phyloP scores from a whole-genome alignment of 2,888 invertebrate genomes.

The Sesamia inferens region DNA sequence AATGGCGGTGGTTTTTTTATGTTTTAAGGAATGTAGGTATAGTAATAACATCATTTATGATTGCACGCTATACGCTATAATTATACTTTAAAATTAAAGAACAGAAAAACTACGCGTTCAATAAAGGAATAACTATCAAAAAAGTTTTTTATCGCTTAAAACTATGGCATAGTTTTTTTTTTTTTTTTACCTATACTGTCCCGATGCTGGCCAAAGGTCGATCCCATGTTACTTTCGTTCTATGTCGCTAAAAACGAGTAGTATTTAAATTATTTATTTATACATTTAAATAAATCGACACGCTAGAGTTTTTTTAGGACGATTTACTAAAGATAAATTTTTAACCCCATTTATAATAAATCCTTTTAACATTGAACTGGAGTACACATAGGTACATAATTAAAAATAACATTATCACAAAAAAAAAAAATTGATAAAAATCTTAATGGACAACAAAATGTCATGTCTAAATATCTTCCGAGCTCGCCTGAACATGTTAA shows the following conservation, averaged over 20 bases:
- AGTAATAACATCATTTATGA: neutral
- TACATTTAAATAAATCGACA: neutral
- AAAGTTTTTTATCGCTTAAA: neutral
- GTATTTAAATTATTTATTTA: too few relatives aligned
- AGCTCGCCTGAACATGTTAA: conserved; percentile 68
- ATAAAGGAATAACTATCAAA: neutral
- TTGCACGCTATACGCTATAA: neutral
- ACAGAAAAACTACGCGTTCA: neutral
- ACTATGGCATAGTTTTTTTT: neutral
- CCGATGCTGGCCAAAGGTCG: neutral
- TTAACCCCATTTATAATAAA: neutral
- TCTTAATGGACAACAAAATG: neutral
- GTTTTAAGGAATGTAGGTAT: neutral
- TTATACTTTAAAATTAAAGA: neutral
- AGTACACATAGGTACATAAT: neutral
- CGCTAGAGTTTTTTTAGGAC: neutral
- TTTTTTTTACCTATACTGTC: neutral
- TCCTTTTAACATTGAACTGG: neutral
- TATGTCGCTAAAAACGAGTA: too few relatives aligned
- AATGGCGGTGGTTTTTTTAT: neutral
- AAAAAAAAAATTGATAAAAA: neutral
- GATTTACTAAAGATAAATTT: neutral
- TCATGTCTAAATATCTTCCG: conserved; percentile 70
- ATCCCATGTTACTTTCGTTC: too few relatives aligned
- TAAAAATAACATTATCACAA: neutral